phyloP scores from a whole-genome alignment of 2,113 vertebrate species.

The Callionymus lyra region DNA sequence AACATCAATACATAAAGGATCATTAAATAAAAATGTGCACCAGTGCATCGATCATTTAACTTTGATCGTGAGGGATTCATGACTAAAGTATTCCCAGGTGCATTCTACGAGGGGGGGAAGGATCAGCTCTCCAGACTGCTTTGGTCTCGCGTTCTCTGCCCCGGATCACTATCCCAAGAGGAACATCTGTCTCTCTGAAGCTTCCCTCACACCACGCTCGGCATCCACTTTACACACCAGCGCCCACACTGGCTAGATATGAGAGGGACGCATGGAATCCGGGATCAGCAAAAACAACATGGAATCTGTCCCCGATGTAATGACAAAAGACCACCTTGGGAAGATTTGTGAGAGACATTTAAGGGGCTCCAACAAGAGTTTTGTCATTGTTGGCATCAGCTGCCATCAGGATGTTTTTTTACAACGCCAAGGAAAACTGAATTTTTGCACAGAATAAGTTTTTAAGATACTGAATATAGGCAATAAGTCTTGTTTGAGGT shows the following conservation, averaged over 20 bases:
- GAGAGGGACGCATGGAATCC: slow-evolving; percentile 1
- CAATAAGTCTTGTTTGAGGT: no score
- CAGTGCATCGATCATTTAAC: slow-evolving; percentile 44
- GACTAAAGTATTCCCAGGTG: slow-evolving; percentile 33
- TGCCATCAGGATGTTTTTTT: no score
- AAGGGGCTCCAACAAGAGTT: no score
- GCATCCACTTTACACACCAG: slow-evolving; percentile 24
- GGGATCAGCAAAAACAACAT: slow-evolving; percentile 27
- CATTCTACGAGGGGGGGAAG: slow-evolving; percentile 13
- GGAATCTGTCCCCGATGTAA: slow-evolving; percentile 23
- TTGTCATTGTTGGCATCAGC: no score
- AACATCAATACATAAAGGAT: slow-evolving; percentile 26
- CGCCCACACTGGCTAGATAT: not conserved
- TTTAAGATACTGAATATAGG: no score
- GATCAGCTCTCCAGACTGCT: slow-evolving; percentile 36
- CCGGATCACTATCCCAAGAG: slow-evolving; percentile 44
- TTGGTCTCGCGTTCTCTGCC: slow-evolving; percentile 41
- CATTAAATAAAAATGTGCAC: slow-evolving; percentile 46
- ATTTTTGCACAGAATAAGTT: no score
- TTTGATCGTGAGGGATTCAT: slow-evolving; percentile 7
- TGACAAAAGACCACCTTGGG: slow-evolving; percentile 24
- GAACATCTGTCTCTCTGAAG: slow-evolving; percentile 53
- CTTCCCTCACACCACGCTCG: slow-evolving; percentile 22
- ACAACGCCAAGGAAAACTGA: no score
- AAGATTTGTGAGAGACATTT: no score